Evolutionary conservation across 1,140 invertebrate species (phyloP).

Genomic region (Drosophila mauritiana): DNA sequence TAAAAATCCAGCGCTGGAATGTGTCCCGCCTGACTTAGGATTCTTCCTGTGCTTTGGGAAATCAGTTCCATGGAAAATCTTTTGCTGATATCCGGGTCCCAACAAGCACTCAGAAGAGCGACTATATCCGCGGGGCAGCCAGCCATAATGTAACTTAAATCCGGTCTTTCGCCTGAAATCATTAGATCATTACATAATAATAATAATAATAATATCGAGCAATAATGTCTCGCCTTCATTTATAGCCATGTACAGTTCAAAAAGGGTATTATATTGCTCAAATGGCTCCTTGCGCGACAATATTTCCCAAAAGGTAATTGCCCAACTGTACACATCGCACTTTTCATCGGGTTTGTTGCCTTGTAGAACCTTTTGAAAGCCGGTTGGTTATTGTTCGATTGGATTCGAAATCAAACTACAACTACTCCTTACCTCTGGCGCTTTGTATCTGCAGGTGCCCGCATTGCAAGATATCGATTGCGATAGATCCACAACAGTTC

Average conservation of each 20-base stretch:
- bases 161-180: conserved; percentile 89
- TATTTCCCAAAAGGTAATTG: conserved; percentile 98
- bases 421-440: conserved; percentile 90
- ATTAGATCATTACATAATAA: neutral
- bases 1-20: neutral
- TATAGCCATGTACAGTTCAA: conserved; percentile 96
- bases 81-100: conserved; percentile 91
- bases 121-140: conserved; percentile 93
- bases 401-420: neutral
- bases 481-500: conserved; percentile 94
- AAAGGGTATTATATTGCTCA: conserved; percentile 91
- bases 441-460: conserved; percentile 98
- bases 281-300: conserved; percentile 95
- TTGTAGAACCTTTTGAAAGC: conserved; percentile 87
- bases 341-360: conserved; percentile 95
- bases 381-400: conserved; percentile 9
- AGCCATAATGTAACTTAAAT: conserved; percentile 87
- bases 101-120: conserved; percentile 93
- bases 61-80: conserved; percentile 94
- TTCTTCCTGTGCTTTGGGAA: conserved; percentile 88
- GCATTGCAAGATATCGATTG: conserved; percentile 98
- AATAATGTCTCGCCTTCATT: conserved; percentile 86
- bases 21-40: neutral
- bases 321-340: conserved; percentile 99
- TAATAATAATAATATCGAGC: neutral